Base-by-base conservation (phyloP, 2,113 vertebrate species). In the Hydrolagus affinis region DNA sequence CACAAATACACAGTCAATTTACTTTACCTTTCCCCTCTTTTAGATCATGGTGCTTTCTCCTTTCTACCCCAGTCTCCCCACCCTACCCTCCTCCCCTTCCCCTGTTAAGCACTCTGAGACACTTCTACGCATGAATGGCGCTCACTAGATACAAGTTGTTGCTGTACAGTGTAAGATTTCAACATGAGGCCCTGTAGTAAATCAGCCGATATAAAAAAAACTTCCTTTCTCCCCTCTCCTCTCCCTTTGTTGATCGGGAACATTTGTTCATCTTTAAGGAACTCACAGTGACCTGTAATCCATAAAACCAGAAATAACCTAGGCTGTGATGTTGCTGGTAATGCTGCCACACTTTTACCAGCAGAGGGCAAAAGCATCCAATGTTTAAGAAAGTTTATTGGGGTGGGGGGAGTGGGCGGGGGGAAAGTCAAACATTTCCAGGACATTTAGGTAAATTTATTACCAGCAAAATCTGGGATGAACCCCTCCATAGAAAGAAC, bases 311-410 rank as follows among this genome's bases (percentile, higher is more conserved):
- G 9, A 68, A 83, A 83, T 32, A 10, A 83, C 1, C 2, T 44
- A 44, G 44, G 44, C 44, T 44, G 6, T 44, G 44, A 44, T 44
- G 44, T 44, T 44, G 44, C 76, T 62, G n/a, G 60, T 25, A 0
- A 23, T 28, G n/a, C n/a, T 25, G 17, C 32, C 66, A 14, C 25
- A 11, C 64, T 80, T 64, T 32, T 32, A 66, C 78, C 78, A 83
- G 78, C 25, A 83, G 78, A 83, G 78, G 78, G 78, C 78, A 83
- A 21, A 25, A 83, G 78, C 23, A 66, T 30, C 62, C 60, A 83
- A 83, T 19, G 28, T 83, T 83, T 68, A 44, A 15, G 17, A 4
- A 44, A 1, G 6, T 44, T 44, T 44, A 21, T 11, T 14, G 7
- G 0, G 0, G 19, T 62, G 30, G 8, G 19, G 17, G 66, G n/a